Base-by-base conservation (phyloP, 53 echinoderm and acorn worm species). In the Pentamera pediparva region DNA sequence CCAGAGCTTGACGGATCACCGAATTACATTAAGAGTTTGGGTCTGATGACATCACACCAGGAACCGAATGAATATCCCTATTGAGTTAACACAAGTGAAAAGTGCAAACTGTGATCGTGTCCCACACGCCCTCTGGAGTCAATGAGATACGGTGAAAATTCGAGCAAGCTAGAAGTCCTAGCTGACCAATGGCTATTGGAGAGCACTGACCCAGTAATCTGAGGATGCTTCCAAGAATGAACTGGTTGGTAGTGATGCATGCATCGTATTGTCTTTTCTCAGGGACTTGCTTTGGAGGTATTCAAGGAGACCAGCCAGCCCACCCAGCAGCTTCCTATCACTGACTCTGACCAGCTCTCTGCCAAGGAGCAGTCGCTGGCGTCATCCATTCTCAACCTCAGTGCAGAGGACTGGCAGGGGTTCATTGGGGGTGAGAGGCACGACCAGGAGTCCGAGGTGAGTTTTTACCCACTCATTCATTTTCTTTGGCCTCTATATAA, bases 351-450 rank as follows among this genome's bases (percentile, higher is more conserved):
- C 12, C 49, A 17, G 29, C 52, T 72, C 33, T 78, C 53, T 10
- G 53, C 35, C 63, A 76, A 85, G 45, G 96, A 85, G 63, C 96
- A 91, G 80, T 82, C 83, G 2, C 82, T 96, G 18, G 96, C 96
- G 2, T 90, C 96, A 5, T 87, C 88, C 25, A 77, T 96, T n/a
- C 83, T 96, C 6, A 75, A 91, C 78, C 71, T 96, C 75, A 96
- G 91, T 39, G 91, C 90, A 29, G 83, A 85, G 5, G 96, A 96
- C 50, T 65, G 91, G 56, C 91, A 91, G 50, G 89, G 83, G 43
- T 88, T 96, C 43, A 80, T 96, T 70, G 75, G 74, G 3, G 89
- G 76, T 61, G 83, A 83, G 32, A 20, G 29, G 17, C 29, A 25
- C 6, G 29, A 57, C 0, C 29, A 6, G 10, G 21, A 57, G 58